A percentile compares a stretch with the other conserved stretches of the same genome.
phyloP scores from a whole-genome alignment of 2,797 vertebrate species.

The Phaenicophaeus curvirostris region DNA sequence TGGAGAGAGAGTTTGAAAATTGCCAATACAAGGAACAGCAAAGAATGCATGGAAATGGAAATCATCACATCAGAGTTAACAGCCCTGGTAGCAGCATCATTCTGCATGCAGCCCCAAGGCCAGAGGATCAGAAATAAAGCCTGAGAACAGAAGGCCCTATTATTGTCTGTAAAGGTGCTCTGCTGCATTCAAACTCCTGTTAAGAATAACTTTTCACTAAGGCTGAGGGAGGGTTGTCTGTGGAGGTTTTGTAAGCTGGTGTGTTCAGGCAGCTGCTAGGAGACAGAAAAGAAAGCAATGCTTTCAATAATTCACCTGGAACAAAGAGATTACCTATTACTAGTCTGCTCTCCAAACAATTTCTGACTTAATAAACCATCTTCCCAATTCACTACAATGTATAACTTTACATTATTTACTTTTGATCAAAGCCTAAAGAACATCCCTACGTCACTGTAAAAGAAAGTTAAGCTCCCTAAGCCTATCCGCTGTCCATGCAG shows the following conservation, averaged over 20 bases:
- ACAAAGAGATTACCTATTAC: background rate
- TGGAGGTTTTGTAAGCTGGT: background rate
- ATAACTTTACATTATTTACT: background rate
- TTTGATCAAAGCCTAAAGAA: background rate
- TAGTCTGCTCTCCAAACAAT: background rate
- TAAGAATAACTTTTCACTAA: background rate
- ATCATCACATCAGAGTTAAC: background rate
- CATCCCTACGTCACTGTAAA: background rate
- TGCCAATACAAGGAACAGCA: background rate
- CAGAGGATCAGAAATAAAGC: background rate
- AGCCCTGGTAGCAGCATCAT: accelerated
- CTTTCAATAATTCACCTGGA: background rate
- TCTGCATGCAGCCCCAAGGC: background rate
- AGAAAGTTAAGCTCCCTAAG: background rate
- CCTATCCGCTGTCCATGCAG: background rate
- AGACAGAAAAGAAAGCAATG: background rate
- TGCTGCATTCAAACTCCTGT: background rate
- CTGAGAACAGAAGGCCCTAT: background rate
- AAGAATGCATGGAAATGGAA: background rate
- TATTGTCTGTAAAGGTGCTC: background rate
- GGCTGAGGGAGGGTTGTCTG: background rate
- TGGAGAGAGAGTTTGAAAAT: background rate
- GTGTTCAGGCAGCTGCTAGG: background rate
- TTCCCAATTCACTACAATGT: background rate
- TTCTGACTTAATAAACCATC: background rate